Conservation (phyloP, 2,797 vertebrate genomes). For the Falco columbarius region DNA sequence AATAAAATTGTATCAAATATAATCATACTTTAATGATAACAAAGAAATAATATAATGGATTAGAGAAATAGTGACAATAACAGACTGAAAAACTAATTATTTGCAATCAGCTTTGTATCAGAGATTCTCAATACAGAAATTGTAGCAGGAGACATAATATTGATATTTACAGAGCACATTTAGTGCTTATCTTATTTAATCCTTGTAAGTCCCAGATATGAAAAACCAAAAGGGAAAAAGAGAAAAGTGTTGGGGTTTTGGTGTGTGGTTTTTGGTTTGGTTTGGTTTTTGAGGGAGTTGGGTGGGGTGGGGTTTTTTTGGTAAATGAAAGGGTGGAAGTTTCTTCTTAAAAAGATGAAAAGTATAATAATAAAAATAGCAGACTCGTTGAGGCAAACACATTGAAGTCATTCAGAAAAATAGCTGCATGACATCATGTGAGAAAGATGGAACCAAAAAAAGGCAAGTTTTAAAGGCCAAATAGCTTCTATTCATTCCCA, state of each 20-base stretch:
- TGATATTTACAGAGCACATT: background rate
- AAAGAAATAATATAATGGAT: background rate
- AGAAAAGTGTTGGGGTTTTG: background rate
- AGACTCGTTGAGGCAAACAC: slow-evolving; percentile 51
- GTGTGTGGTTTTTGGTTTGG: background rate
- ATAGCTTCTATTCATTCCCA: slow-evolving; percentile 53
- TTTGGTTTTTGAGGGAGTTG: rapidly evolving
- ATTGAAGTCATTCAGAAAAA: slow-evolving; percentile 68
- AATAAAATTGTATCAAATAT: background rate
- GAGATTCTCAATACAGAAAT: background rate
- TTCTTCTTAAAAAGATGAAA: background rate
- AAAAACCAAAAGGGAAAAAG: background rate
- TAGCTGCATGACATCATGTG: slow-evolving; percentile 60
- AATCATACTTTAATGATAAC: background rate
- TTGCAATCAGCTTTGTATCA: background rate
- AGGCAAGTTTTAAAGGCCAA: slow-evolving; percentile 41
- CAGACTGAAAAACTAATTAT: background rate
- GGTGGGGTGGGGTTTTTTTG: background rate
- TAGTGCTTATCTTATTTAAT: background rate
- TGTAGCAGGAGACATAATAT: background rate
- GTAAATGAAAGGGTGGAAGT: background rate
- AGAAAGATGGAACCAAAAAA: slow-evolving; percentile 68
- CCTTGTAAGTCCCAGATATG: background rate
- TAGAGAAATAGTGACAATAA: background rate
- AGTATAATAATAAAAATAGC: slow-evolving; percentile 1